Evolutionary conservation across 2,888 invertebrate genomes (phyloP).

Genomic region (Catocala fraxini): DNA sequence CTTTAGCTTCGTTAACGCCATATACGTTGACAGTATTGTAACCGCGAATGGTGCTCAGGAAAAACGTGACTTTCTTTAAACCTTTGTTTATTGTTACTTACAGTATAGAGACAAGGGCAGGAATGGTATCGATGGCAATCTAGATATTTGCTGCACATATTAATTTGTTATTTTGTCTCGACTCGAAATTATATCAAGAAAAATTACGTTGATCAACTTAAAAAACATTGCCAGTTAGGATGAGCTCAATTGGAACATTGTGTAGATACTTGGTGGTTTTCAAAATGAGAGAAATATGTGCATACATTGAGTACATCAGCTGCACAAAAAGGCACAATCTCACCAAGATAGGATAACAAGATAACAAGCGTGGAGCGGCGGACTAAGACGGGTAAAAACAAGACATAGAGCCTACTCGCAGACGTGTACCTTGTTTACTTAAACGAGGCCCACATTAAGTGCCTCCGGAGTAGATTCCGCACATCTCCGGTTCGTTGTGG

Average conservation of each 20-base stretch:
- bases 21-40: conserved; percentile 72
- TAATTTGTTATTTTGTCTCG: too few relatives aligned
- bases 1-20: conserved; percentile 74
- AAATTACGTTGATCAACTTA: too few relatives aligned
- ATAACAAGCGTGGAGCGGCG: conserved; percentile 84
- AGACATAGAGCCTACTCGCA: conserved; percentile 78
- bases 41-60: conserved; percentile 69
- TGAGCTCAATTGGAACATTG: conserved; percentile 37
- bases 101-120: conserved; percentile 29
- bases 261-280: conserved; percentile 51
- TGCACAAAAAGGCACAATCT: conserved; percentile 84
- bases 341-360: conserved; percentile 86
- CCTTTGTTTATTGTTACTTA: conserved; percentile 58
- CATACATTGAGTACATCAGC: conserved; percentile 71
- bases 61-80: conserved; percentile 76
- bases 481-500: conserved; percentile 45
- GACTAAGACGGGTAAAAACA: conserved; percentile 84
- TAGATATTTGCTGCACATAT: not conserved
- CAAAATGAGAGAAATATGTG: conserved; percentile 67
- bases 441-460: conserved; percentile 79
- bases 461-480: conserved; percentile 58
- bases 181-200: too few relatives aligned
- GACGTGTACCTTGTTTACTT: conserved; percentile 85
- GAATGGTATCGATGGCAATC: conserved; percentile 23
- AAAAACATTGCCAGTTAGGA: conserved; percentile 7